Conservation (phyloP, 2,113 vertebrate species). For the Nyctibius bracteatus region DNA sequence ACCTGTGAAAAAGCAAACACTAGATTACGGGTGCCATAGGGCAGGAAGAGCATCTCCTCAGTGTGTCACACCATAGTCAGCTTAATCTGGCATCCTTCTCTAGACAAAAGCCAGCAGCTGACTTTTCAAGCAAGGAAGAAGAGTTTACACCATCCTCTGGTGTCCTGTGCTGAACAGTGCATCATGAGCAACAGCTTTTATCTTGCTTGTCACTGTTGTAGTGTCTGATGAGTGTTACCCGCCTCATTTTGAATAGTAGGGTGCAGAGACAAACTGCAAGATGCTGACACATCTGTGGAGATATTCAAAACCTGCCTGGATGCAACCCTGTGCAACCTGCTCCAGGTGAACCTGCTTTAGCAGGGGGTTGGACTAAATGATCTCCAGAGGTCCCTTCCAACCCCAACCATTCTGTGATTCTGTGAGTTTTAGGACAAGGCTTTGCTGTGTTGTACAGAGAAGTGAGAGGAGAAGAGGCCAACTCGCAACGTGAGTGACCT, state of each 20-base stretch:
- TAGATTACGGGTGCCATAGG: neutral
- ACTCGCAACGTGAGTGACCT: accelerated
- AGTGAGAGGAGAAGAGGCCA: neutral
- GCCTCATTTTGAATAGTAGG: neutral
- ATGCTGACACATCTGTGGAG: neutral
- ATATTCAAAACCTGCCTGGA: too few species aligned
- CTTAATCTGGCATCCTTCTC: neutral
- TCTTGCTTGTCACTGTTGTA: neutral
- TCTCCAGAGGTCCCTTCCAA: too few species aligned
- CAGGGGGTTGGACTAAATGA: too few species aligned
- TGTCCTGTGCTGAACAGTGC: neutral
- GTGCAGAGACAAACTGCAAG: neutral
- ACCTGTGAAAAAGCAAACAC: neutral
- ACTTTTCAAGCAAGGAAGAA: neutral
- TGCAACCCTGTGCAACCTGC: too few species aligned
- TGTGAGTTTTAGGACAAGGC: neutral
- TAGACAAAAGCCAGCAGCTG: neutral
- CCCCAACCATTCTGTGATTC: too few species aligned
- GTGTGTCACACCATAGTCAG: too few species aligned
- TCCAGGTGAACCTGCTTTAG: too few species aligned
- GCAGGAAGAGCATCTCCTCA: neutral
- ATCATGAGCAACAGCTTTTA: neutral
- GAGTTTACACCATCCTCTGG: neutral
- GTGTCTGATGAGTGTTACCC: neutral
- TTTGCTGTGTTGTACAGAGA: neutral